Evolutionary conservation across 2,113 vertebrate genomes (phyloP).

Genomic region (Cyphotilapia sp.): DNA sequence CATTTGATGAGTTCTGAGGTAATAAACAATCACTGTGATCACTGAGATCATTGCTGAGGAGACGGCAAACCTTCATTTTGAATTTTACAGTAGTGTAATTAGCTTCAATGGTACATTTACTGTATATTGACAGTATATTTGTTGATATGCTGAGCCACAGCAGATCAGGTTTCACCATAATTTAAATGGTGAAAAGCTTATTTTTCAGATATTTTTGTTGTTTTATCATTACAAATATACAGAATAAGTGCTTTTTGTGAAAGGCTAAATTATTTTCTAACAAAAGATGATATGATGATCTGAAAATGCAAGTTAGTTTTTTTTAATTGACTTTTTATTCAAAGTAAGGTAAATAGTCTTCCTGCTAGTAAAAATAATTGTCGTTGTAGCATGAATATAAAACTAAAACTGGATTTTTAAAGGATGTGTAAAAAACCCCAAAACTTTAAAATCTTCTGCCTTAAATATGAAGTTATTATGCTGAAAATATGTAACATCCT

Average conservation of each 20-base stretch:
- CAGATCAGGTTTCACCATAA: rapidly evolving
- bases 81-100: background rate
- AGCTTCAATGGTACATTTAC: background rate
- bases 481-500: background rate
- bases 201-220: background rate
- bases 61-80: background rate
- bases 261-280: background rate
- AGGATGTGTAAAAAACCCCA: rapidly evolving
- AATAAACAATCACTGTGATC: background rate
- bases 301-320: background rate
- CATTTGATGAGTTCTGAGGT: background rate
- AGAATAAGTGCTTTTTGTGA: background rate
- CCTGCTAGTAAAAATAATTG: rapidly evolving
- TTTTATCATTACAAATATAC: background rate
- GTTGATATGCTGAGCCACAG: background rate
- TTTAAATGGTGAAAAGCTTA: background rate
- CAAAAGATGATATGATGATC: background rate
- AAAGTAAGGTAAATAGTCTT: background rate
- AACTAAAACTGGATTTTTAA: background rate
- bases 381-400: rapidly evolving
- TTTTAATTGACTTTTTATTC: rapidly evolving
- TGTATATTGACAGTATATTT: background rate
- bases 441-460: background rate
- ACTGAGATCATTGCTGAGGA: background rate
- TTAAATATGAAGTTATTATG: background rate